A percentile compares a stretch with the other conserved stretches of the same genome.
phyloP scores from a whole-genome alignment of 2,888 invertebrate genomes.

The Sinotaia quadrata region DNA sequence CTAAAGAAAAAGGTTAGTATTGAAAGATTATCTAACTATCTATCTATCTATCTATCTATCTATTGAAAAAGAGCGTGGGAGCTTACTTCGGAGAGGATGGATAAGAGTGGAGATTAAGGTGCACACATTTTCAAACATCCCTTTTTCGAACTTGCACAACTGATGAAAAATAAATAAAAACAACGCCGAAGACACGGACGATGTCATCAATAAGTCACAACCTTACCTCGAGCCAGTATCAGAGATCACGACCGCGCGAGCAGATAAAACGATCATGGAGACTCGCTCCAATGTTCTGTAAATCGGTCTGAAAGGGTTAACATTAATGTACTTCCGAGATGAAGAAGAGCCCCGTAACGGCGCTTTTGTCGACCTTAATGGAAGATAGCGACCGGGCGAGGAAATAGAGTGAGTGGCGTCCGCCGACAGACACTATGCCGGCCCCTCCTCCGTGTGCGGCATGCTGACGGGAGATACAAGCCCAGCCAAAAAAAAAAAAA shows the following conservation, averaged over 20 bases:
- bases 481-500: too few relatives aligned
- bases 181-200: too few relatives aligned
- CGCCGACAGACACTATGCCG: constrained; percentile 27
- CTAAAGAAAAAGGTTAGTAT: neutral
- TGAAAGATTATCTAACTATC: neutral
- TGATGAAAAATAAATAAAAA: too few relatives aligned
- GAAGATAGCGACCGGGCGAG: constrained; percentile 21
- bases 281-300: neutral
- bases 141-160: too few relatives aligned
- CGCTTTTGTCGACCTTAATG: constrained; percentile 31
- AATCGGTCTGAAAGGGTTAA: constrained; percentile 22
- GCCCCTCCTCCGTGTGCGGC: constrained; percentile 5
- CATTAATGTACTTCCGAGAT: constrained; percentile 35
- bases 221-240: neutral
- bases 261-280: neutral
- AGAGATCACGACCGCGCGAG: neutral
- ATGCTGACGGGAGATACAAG: constrained; percentile 28
- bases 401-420: constrained; percentile 21
- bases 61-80: too few relatives aligned
- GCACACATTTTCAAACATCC: too few relatives aligned
- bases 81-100: too few relatives aligned
- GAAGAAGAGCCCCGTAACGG: constrained; percentile 17
- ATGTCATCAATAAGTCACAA: too few relatives aligned
- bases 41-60: constrained; percentile 4
- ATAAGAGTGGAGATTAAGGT: too few relatives aligned